Evolutionary conservation across 2,113 vertebrate species (phyloP).

Genomic region (Phrynosoma platyrhinos): DNA sequence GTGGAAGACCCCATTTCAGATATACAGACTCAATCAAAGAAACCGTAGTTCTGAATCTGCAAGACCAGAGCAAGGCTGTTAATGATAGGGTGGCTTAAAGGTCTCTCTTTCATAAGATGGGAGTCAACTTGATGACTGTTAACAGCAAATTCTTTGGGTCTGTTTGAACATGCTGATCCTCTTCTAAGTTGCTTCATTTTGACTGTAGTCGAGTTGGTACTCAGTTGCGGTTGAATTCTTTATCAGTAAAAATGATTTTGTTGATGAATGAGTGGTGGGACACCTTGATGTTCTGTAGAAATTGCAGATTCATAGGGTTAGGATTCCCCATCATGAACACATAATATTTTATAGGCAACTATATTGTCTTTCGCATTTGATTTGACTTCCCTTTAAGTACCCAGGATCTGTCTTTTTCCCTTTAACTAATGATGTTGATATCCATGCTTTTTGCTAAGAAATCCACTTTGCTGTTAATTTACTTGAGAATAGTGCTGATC

Average conservation of each 20-base stretch:
- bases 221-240: not conserved
- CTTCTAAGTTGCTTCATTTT: not conserved
- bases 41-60: too few relatives aligned
- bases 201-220: not conserved
- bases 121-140: too few relatives aligned
- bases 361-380: not conserved
- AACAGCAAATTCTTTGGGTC: too few relatives aligned
- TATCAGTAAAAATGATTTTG: not conserved
- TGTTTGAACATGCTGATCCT: not conserved
- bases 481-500: not conserved
- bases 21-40: too few relatives aligned
- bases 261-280: too few relatives aligned
- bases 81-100: too few relatives aligned
- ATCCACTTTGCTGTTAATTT: conserved; percentile 3
- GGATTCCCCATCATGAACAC: not conserved
- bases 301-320: not conserved
- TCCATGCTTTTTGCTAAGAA: conserved; percentile 1
- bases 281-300: not conserved
- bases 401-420: not conserved
- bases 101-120: too few relatives aligned
- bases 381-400: conserved; percentile 15
- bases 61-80: too few relatives aligned
- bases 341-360: not conserved
- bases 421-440: not conserved
- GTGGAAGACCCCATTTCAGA: too few relatives aligned